Base-by-base conservation (phyloP, 1,140 invertebrate species). In the Micrasema minimum region DNA sequence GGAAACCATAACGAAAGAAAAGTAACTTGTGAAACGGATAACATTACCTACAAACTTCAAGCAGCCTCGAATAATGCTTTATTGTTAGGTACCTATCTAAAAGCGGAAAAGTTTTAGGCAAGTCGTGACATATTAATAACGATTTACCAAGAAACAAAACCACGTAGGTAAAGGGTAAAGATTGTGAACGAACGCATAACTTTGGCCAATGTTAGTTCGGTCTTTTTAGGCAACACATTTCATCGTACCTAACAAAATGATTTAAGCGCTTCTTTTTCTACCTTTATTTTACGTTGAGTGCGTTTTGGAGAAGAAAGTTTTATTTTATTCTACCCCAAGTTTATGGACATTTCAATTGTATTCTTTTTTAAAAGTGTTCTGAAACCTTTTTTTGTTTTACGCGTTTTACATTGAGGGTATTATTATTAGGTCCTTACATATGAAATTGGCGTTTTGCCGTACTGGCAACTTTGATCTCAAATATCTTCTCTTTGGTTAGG, bases 321-420 rank as follows among this genome's bases (percentile, higher is more conserved):
- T 26, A 31, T 50, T 67, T 67, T 66, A 50, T 55, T 41, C 31
- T 53, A n/a, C 23, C 31, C 7, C 10, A 51, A 22, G 53, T 12
- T 41, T 53, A 18, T 38, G 37, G 51, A 68, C 46, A 48, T 48
- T 51, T 62, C 22, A 71, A 20, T 50, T 14, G 45, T 45, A 65
- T 62, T 72, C 67, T 72, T 72, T 67, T 50, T 68, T 68, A 72
- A 72, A 48, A 55, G 53, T 72, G 64, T 68, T 72, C 71, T 62
- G 43, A 64, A 66, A 62, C 55, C 43, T 48, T 71, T 64, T n/a
- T 31, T 71, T 20, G 41, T 51, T 38, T 71, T 71, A 71, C 55
- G 62, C 43, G n/a, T 53, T 48, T 71, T 71, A 61, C n/a, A n/a
- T n/a, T n/a, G n/a, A n/a, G n/a, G n/a, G n/a, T n/a, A n/a, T n/a